phyloP scores from a whole-genome alignment of 1,140 invertebrate genomes.

The Temnothorax longispinosus region DNA sequence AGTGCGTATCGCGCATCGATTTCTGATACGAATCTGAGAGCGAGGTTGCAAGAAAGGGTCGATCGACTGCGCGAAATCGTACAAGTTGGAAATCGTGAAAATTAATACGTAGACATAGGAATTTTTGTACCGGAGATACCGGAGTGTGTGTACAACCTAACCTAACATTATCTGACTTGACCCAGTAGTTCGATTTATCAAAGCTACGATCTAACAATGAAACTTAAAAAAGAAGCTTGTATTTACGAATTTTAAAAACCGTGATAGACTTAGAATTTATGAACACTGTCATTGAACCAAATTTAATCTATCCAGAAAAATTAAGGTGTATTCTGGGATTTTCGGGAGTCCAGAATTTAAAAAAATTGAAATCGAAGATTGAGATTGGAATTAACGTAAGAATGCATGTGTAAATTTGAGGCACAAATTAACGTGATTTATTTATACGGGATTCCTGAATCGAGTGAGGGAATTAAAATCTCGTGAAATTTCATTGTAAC shows the following conservation, averaged over 20 bases:
- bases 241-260: neutral
- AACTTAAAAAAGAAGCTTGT: neutral
- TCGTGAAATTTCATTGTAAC: neutral
- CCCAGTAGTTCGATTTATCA: neutral
- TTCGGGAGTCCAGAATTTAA: neutral
- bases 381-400: neutral
- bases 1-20: slow-evolving; percentile 49
- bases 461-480: neutral
- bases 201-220: neutral
- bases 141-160: neutral
- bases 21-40: neutral
- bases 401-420: neutral
- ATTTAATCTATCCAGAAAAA: neutral
- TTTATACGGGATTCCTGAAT: neutral
- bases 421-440: neutral
- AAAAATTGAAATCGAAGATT: neutral
- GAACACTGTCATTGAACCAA: neutral
- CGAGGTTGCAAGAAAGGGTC: neutral
- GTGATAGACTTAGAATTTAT: neutral
- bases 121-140: neutral
- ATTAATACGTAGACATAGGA: neutral
- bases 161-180: slow-evolving; percentile 14
- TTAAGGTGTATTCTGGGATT: neutral
- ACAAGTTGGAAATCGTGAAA: neutral
- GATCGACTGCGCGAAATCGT: neutral